Base-by-base conservation (phyloP, 2,888 invertebrate genomes). In the Drosophila pseudotakahashii region DNA sequence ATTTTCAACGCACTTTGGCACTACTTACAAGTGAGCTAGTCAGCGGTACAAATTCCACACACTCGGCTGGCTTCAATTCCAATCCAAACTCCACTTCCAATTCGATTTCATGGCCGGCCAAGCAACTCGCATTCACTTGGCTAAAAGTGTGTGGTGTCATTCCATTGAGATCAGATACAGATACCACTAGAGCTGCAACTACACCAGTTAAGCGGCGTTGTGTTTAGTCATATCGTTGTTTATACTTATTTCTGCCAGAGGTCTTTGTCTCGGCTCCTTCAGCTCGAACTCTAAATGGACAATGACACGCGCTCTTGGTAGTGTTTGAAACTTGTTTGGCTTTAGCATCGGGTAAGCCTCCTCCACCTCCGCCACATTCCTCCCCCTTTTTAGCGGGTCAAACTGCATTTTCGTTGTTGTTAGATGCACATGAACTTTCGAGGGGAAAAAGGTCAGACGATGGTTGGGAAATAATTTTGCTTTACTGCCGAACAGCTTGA, bases 91-190 rank as follows among this genome's bases (percentile, higher is more conserved):
- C 64, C 72, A 79, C 83, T 85, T 80, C 87, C 78, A 88, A 79
- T 78, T 73, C 66, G 75, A 70, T 82, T 88, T 81, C 81, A 88
- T 88, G 81, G 81, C 89, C 81, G 71, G 70, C 88, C 86, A 85
- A 79, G 77, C 86, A 69, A 74, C 68, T 81, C 55, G 88, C 80
- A 85, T 88, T 81, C 86, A 81, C 80, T 88, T 81, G 76, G 54
- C 76, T 52, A 58, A 48, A 52, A 75, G 73, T 71, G 77, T 76
- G 71, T 72, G 73, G 76, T 77, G 86, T 88, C 82, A 82, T 86
- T 88, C 73, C 84, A 68, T 69, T 75, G 52, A 80, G 68, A 62
- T 72, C 58, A 57, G 51, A 42, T 50, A 71, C 61, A 59, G 42
- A 37, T 53, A 67, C 61, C 75, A 54, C 62, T 67, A 53, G 61